These are phyloP conservation scores for Drosophila varians DNA, from an alignment of 1,140 invertebrate species.

Conservation along the genomic window DNA sequence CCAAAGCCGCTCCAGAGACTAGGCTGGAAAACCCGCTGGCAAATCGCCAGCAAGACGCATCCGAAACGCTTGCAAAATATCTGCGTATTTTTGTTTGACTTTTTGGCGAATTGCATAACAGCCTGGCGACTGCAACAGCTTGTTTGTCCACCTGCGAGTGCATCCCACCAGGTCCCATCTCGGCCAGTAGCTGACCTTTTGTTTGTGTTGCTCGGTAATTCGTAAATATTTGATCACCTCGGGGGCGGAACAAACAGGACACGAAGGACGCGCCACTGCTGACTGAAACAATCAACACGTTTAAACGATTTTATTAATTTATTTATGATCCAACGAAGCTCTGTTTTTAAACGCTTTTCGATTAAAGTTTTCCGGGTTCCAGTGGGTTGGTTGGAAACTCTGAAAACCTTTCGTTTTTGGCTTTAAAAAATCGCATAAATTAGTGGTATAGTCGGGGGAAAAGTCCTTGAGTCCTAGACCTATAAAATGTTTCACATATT, in stretches of 20 bases:
- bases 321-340: conserved; percentile 42
- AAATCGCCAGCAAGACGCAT: background rate
- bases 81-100: conserved; percentile 1
- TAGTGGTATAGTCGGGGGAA: conserved; percentile 22
- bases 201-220: conserved; percentile 36
- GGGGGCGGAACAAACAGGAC: conserved; percentile 16
- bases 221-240: conserved; percentile 63
- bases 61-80: conserved; percentile 3
- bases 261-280: conserved; percentile 23
- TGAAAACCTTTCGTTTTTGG: too few species aligned
- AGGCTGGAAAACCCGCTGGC: conserved; percentile 13
- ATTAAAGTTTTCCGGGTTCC: background rate
- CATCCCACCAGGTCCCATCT: conserved; percentile 20
- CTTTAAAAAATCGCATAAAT: conserved; percentile 58
- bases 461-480: conserved; percentile 1
- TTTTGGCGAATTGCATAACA: conserved; percentile 14
- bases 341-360: conserved; percentile 37
- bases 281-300: conserved; percentile 72
- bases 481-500: conserved; percentile 68
- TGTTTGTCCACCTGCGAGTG: conserved; percentile 41
- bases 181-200: conserved; percentile 53
- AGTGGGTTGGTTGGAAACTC: too few species aligned
- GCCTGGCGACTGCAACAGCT: conserved; percentile 2
- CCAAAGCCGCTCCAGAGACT: background rate
- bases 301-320: conserved; percentile 77